Evolutionary conservation across 1,140 invertebrate genomes (phyloP).

Genomic region (Scaptodrosophila lebanonensis): DNA sequence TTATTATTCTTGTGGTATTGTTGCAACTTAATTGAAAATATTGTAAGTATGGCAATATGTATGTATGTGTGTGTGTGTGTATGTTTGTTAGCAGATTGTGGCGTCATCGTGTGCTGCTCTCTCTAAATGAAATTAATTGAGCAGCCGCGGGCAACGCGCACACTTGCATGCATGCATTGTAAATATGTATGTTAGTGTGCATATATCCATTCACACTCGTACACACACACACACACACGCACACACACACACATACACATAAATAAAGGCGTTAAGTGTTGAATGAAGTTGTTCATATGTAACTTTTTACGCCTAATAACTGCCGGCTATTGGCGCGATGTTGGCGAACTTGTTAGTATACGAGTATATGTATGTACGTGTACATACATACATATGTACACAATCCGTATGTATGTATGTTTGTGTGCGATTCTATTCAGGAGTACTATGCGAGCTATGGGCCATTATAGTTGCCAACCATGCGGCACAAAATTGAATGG

Average conservation of each 20-base stretch:
- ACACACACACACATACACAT: constrained; percentile 1
- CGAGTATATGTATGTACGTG: too few species aligned
- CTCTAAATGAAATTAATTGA: constrained; percentile 70
- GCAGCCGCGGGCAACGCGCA: constrained; percentile 35
- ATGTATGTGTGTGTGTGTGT: constrained; percentile 27
- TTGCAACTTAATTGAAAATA: constrained; percentile 72
- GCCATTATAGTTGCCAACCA: too few species aligned
- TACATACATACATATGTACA: too few species aligned
- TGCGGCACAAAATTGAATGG: too few species aligned
- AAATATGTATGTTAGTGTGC: too few species aligned
- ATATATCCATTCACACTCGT: neutral
- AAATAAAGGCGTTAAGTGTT: constrained; percentile 4
- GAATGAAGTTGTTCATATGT: constrained; percentile 29
- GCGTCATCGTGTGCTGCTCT: constrained; percentile 50
- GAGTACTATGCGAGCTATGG: too few species aligned
- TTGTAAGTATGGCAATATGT: constrained; percentile 45
- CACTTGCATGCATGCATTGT: neutral
- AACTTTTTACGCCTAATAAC: constrained; percentile 61
- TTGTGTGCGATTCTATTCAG: too few species aligned
- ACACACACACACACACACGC: constrained; percentile 12
- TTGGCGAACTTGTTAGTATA: too few species aligned
- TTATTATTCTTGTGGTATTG: constrained; percentile 68
- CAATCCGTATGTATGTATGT: too few species aligned
- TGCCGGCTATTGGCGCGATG: constrained; percentile 43
- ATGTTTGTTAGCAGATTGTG: constrained; percentile 52